Evolutionary conservation across 2,113 vertebrate species (phyloP).

Genomic region (Noctilio leporinus): DNA sequence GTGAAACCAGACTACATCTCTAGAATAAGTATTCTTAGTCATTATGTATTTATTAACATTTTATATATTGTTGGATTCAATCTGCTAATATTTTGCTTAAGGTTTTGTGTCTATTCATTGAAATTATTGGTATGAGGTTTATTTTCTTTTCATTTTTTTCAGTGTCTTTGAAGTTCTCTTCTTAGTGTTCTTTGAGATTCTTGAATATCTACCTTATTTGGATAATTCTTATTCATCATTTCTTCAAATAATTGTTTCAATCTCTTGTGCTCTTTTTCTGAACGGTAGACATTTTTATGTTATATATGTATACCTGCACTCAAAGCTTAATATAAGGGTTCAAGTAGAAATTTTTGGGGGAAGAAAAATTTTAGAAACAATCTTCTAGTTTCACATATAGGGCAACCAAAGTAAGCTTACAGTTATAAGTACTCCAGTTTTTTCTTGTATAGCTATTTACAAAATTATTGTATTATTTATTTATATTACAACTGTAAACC

Average conservation of each 20-base stretch:
- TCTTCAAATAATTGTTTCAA: not conserved
- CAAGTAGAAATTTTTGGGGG: not conserved
- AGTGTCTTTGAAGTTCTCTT: not conserved
- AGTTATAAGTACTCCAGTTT: too few relatives aligned
- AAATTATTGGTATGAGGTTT: not conserved
- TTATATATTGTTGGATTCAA: not conserved
- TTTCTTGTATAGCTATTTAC: too few relatives aligned
- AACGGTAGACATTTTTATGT: not conserved
- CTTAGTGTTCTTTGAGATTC: not conserved
- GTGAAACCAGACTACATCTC: not conserved
- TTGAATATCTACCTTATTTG: not conserved
- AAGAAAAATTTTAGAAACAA: not conserved
- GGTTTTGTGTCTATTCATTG: not conserved
- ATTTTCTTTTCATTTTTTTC: not conserved
- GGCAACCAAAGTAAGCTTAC: too few relatives aligned
- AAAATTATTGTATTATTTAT: too few relatives aligned
- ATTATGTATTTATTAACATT: not conserved
- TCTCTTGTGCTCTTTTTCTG: not conserved
- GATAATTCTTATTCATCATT: not conserved
- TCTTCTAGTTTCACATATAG: not conserved
- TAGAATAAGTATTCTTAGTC: not conserved
- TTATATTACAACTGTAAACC: too few relatives aligned
- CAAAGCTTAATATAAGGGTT: not conserved
- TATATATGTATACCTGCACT: not conserved
- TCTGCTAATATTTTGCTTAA: not conserved